Percentiles rank a stretch among this genome's conserved stretches.
phyloP scores from a whole-genome alignment of 2,113 vertebrate genomes.

The Stictonetta naevosa region DNA sequence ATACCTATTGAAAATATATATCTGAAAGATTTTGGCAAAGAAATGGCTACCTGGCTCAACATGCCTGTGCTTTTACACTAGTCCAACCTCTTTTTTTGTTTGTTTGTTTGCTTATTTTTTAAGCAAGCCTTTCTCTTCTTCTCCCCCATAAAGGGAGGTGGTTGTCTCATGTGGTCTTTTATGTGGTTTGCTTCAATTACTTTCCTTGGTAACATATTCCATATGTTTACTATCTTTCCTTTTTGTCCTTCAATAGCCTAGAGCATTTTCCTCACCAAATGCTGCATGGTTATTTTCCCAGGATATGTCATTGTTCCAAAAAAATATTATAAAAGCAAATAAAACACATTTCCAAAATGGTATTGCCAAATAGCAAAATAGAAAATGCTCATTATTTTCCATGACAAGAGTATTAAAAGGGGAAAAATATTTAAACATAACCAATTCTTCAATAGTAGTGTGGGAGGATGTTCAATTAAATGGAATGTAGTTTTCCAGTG shows the following conservation, averaged over 20 bases:
- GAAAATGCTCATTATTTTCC: slow-evolving; percentile 43
- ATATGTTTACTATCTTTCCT: slow-evolving; percentile 43
- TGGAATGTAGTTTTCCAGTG: not conserved
- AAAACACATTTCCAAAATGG: slow-evolving; percentile 32
- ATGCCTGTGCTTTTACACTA: not conserved
- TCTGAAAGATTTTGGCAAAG: not conserved
- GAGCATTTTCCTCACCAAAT: not conserved
- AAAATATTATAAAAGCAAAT: slow-evolving; percentile 16
- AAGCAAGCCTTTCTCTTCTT: not conserved
- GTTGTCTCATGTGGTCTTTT: slow-evolving; percentile 49
- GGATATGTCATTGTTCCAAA: slow-evolving; percentile 37
- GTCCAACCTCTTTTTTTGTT: slow-evolving; percentile 5
- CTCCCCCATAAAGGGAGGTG: slow-evolving; percentile 1
- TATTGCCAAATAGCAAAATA: slow-evolving; percentile 16
- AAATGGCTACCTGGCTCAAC: not conserved
- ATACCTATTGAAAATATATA: not conserved
- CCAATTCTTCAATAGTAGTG: not conserved
- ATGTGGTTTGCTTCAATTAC: slow-evolving; percentile 32
- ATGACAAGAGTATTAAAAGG: not conserved
- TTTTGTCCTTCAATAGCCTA: slow-evolving; percentile 1
- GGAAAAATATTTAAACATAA: slow-evolving; percentile 51
- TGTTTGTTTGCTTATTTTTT: not conserved
- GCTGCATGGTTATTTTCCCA: slow-evolving; percentile 10
- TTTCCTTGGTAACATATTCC: slow-evolving; percentile 57
- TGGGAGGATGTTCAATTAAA: not conserved